phyloP scores from a whole-genome alignment of 2,888 invertebrate species.

The Stenchaetothrips biformis region DNA sequence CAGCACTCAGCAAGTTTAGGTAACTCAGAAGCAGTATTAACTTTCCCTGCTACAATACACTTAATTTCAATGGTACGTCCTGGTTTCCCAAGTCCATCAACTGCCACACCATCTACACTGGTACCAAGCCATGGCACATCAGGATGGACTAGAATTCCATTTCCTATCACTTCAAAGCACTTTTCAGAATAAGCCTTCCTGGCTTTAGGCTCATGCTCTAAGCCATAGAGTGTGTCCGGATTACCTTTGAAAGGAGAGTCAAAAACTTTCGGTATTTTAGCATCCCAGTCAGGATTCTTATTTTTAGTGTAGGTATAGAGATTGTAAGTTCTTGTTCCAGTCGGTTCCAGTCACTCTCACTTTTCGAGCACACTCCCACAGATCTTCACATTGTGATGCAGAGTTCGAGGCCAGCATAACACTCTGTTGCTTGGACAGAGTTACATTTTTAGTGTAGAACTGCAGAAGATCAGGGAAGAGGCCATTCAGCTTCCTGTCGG shows the following conservation, averaged over 20 bases:
- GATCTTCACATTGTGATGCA: background rate
- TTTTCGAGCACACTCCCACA: background rate
- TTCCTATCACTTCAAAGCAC: background rate
- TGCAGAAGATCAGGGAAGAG: background rate
- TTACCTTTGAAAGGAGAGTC: background rate
- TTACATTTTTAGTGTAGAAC: background rate
- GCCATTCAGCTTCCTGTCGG: background rate
- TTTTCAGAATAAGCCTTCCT: background rate
- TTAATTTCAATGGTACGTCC: slow-evolving; percentile 16
- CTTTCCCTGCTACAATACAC: background rate
- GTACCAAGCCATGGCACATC: slow-evolving; percentile 26
- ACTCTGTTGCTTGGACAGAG: background rate
- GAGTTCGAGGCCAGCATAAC: background rate
- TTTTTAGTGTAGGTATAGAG: slow-evolving; percentile 23
- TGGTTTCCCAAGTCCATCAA: background rate
- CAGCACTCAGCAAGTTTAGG: background rate
- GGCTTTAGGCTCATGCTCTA: background rate
- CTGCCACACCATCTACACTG: slow-evolving; percentile 14
- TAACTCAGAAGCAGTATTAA: background rate
- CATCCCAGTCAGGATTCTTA: slow-evolving; percentile 9
- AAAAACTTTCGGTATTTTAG: background rate
- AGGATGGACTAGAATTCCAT: slow-evolving; percentile 25
- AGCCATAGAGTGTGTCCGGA: background rate
- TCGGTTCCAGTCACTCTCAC: slow-evolving; percentile 8
- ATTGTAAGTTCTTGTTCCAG: slow-evolving; percentile 6